Evolutionary conservation across 2,888 invertebrate species (phyloP).

Genomic region (Cremastobaeus sp.): DNA sequence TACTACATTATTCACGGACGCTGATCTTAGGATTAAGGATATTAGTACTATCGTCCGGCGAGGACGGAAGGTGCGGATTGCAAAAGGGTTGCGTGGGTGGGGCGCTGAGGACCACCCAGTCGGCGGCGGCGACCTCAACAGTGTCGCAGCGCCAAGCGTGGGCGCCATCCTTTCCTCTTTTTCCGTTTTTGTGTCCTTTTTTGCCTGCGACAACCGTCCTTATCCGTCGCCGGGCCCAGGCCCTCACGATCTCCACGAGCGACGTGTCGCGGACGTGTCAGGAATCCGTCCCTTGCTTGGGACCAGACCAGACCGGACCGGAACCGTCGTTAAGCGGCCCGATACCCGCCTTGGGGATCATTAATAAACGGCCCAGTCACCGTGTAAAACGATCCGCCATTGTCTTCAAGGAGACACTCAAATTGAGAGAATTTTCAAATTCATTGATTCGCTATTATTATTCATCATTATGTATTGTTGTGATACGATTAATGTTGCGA

Average conservation of each 20-base stretch:
- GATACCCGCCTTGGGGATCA: slow-evolving; percentile 66
- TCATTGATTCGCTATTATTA: not conserved
- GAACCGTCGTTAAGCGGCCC: slow-evolving; percentile 59
- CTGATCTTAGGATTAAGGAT: slow-evolving; percentile 63
- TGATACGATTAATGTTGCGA: too few relatives aligned
- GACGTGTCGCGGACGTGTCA: slow-evolving; percentile 58
- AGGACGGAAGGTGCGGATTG: slow-evolving; percentile 68
- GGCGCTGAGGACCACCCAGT: slow-evolving; percentile 77
- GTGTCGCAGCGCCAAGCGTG: slow-evolving; percentile 76
- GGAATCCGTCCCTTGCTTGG: slow-evolving; percentile 43
- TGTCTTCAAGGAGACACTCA: slow-evolving; percentile 65
- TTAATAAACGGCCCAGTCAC: slow-evolving; percentile 74
- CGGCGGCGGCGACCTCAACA: slow-evolving; percentile 75
- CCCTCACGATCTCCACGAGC: slow-evolving; percentile 57
- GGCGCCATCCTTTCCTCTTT: slow-evolving; percentile 75
- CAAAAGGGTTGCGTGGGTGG: slow-evolving; percentile 75
- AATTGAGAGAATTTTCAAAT: slow-evolving; percentile 46
- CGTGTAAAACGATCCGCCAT: slow-evolving; percentile 72
- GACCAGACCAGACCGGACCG: slow-evolving; percentile 42
- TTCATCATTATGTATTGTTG: too few relatives aligned
- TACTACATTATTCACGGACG: slow-evolving; percentile 62
- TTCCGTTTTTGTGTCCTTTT: slow-evolving; percentile 66
- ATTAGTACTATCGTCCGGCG: slow-evolving; percentile 58
- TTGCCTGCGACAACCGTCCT: slow-evolving; percentile 59
- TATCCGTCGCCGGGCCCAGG: slow-evolving; percentile 45